Base-by-base conservation (phyloP, 2,113 vertebrate genomes). In the Protobothrops mucrosquamatus region DNA sequence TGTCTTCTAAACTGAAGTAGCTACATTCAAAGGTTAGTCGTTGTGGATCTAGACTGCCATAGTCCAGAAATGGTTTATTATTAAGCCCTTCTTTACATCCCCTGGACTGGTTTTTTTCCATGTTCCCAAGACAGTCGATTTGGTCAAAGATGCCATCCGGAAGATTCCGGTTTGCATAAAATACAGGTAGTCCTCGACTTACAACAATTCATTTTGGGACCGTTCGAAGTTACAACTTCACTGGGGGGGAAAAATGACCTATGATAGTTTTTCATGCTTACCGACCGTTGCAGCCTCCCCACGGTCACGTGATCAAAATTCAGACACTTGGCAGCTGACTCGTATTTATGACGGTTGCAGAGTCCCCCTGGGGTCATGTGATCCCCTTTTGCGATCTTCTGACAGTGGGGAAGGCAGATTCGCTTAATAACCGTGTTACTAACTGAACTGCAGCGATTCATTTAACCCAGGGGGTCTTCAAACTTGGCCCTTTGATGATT, bases 211-310 rank as follows among this genome's bases (percentile, higher is more conserved):
- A 6, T n/a, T 69, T n/a, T n/a, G 11, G 1, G 3, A 64, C 11
- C 4, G 61, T 29, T 3, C 1, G 11, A 64, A 64, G 26, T 64
- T 29, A n/a, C 3, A 26, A 29, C 0, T 3, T 10, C 10, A 29
- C 26, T 64, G 11, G 43, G 2, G 43, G 46, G 39, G 23, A 23
- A 7, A 0, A 3, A 48, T 57, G 22, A 57, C 56, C 7, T 6
- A 20, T 57, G 55, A 6, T 26, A 10, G 29, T 61, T 61, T 11
- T 29, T 10, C 57, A 59, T 10, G 12, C 46, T 48, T 48, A 6
- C 5, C 1, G 46, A 48, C 5, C 6, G 46, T 48, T 48, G 46
- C 46, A 6, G 46, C 46, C 46, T 48, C 46, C 46, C 46, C 46
- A 48, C 5, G 46, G 56, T 57, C 22, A 23, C 18, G 7, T 23